Conservation (phyloP, 1,140 invertebrate genomes). For the Drosophila pachea region DNA sequence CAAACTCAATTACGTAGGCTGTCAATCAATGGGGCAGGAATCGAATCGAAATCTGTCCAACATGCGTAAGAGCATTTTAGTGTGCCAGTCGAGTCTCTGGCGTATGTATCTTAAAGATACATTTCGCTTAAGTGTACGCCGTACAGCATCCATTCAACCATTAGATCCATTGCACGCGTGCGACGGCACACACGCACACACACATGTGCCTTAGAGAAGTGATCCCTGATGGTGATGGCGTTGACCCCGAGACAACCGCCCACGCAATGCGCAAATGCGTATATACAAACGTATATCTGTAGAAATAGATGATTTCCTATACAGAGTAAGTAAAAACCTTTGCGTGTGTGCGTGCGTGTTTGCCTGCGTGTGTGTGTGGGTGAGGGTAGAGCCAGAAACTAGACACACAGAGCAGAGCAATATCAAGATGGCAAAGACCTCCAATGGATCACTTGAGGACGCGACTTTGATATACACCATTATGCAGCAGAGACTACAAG, state of each 20-base stretch:
- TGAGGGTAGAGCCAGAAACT: neutral
- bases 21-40: slow-evolving; percentile 67
- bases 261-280: slow-evolving; percentile 60
- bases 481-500: neutral
- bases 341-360: neutral
- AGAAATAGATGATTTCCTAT: slow-evolving; percentile 19
- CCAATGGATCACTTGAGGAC: slow-evolving; percentile 19
- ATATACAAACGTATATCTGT: slow-evolving; percentile 65
- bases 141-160: slow-evolving; percentile 69
- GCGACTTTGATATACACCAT: slow-evolving; percentile 23
- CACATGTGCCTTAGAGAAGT: too few species aligned
- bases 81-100: slow-evolving; percentile 30
- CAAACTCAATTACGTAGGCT: slow-evolving; percentile 73
- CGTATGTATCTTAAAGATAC: slow-evolving; percentile 62
- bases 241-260: slow-evolving; percentile 71
- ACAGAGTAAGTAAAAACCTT: neutral
- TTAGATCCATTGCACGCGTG: slow-evolving; percentile 40
- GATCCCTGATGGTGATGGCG: slow-evolving; percentile 54
- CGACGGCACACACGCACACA: slow-evolving; percentile 46
- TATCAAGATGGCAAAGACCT: slow-evolving; percentile 23
- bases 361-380: slow-evolving; percentile 2
- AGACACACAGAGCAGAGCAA: neutral
- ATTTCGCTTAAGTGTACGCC: slow-evolving; percentile 71
- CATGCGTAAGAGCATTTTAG: slow-evolving; percentile 65
- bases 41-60: slow-evolving; percentile 47